Evolutionary conservation across 2,113 vertebrate species (phyloP), one percentile per base, ranked within the genome.

Genomic region (Himantopus leucocephalus): DNA sequence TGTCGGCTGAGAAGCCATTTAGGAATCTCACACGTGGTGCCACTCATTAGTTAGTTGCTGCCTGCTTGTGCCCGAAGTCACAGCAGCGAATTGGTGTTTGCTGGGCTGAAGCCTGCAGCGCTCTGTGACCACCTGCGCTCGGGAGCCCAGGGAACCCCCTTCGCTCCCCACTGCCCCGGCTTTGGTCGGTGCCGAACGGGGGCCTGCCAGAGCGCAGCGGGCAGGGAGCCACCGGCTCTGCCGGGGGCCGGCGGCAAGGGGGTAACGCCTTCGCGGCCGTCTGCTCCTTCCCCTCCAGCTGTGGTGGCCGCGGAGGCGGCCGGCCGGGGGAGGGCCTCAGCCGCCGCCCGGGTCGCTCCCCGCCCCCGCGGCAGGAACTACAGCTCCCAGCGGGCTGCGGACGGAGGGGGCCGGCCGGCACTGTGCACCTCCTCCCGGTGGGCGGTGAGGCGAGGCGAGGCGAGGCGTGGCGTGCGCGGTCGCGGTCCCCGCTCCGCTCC

Each of bases 21-120:
- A 0, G 17, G 66, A 5, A 19, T 76, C 41, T 67, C 76, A 0
- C 35, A 0, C 10, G 13, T 1, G 67, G 34, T 2, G 3, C 13
- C 16, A 0, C 29, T n/a, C 10, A 0, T 1, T 1, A 5, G 19
- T 1, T 1, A 5, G 19, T 32, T 14, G 53, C n/a, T 26, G 53
- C 41, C 60, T 1, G 55, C 45, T 71, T 5, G 30, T 10, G 47
- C 9, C 47, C 55, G 2, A 4, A 3, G 4, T 5, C 4, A 11
- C 53, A 14, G 2, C 18, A 6, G 48, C 1, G 10, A 12, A 6
- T 10, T 4, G 2, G 35, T 1, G 23, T 35, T 58, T 1, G 35
- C 60, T 1, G 66, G 32, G 16, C 47, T 21, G 70, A 32, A 20
- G 18, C 12, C 34, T 0, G 39, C 4, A 14, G 0, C 29, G 0